phyloP scores from a whole-genome alignment of 2,113 vertebrate species.

The Melanocharis versteri region DNA sequence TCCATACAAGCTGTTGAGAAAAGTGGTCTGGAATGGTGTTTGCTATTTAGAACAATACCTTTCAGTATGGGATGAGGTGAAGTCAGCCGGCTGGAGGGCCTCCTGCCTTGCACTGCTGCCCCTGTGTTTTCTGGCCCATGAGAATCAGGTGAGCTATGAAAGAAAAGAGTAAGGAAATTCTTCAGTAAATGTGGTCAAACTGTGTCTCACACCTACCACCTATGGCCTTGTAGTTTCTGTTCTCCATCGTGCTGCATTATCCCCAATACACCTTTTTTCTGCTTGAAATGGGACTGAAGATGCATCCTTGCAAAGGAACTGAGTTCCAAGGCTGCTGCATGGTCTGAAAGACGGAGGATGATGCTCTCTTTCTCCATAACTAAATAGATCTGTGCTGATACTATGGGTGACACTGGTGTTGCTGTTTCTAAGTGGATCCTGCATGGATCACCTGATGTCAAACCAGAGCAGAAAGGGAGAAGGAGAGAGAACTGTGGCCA shows the following conservation, averaged over 20 bases:
- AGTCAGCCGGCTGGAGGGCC: background rate
- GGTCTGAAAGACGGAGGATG: background rate
- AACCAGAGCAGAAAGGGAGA: background rate
- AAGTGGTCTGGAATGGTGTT: background rate
- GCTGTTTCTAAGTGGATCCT: background rate
- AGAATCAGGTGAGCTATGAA: slow-evolving; percentile 9
- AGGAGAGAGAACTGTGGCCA: background rate
- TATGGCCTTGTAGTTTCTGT: background rate
- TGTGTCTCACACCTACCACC: background rate
- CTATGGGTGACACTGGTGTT: background rate
- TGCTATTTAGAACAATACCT: slow-evolving; percentile 71
- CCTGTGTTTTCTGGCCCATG: background rate
- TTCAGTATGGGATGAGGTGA: slow-evolving; percentile 78
- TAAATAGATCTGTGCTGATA: background rate
- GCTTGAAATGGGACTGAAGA: background rate
- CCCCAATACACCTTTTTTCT: background rate
- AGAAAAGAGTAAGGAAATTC: background rate
- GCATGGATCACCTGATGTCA: background rate
- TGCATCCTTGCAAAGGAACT: background rate
- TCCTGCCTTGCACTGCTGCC: background rate
- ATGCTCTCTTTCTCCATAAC: background rate
- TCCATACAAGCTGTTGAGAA: background rate
- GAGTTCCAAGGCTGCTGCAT: background rate
- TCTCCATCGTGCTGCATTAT: background rate
- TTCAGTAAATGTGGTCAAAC: background rate